These are phyloP conservation scores for Hymenopus coronatus DNA, from an alignment of 2,888 invertebrate genomes.

Conservation along the genomic window DNA sequence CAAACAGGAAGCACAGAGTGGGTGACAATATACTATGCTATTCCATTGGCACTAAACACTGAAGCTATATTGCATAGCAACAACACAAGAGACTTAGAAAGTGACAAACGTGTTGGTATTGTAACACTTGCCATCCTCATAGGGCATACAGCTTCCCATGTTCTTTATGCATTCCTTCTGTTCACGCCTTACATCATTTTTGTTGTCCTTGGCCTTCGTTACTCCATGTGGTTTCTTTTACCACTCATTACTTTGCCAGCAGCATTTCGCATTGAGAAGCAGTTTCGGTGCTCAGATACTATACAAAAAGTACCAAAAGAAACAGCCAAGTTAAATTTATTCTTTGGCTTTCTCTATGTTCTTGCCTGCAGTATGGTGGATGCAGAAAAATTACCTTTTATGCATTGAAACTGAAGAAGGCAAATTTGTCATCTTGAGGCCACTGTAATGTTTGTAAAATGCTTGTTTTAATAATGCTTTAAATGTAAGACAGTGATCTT, in stretches of 20 bases:
- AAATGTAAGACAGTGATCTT: background rate
- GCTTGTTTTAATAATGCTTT: background rate
- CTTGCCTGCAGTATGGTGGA: constrained; percentile 62
- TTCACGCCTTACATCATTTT: constrained; percentile 90
- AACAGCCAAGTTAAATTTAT: constrained; percentile 87
- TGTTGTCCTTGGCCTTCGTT: constrained; percentile 79
- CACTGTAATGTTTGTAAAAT: background rate
- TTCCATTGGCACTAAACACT: constrained; percentile 89
- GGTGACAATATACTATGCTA: constrained; percentile 88
- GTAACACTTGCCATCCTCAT: constrained; percentile 93
- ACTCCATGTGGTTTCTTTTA: constrained; percentile 83
- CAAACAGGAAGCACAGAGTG: constrained; percentile 90
- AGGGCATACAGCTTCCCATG: constrained; percentile 86
- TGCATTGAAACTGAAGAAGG: constrained; percentile 23
- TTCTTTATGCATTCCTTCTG: constrained; percentile 83
- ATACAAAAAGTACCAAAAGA: constrained; percentile 81
- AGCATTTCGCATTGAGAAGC: constrained; percentile 87
- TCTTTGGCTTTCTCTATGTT: constrained; percentile 87
- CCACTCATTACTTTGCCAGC: constrained; percentile 83
- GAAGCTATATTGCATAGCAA: constrained; percentile 95
- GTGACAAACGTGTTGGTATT: constrained; percentile 84
- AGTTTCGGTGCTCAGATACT: constrained; percentile 74
- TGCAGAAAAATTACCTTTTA: constrained; percentile 29
- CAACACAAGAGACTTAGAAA: constrained; percentile 88
- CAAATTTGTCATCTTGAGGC: no score